These are phyloP conservation scores for Channa maculata DNA, from an alignment of 2,113 vertebrate species.

Conservation along the genomic window DNA sequence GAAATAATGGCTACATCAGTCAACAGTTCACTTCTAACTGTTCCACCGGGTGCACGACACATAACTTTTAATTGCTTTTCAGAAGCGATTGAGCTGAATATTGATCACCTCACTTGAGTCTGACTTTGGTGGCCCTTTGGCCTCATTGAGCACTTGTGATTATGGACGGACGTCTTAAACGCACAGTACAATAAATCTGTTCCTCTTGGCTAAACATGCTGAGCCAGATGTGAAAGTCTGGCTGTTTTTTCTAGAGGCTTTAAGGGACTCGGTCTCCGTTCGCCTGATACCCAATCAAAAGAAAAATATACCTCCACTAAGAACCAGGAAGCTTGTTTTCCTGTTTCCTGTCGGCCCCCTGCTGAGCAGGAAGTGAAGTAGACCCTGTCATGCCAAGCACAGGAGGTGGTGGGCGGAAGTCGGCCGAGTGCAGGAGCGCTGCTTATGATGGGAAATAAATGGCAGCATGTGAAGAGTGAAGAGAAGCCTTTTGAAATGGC, in stretches of 20 bases:
- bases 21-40: background rate
- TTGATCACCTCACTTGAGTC: background rate
- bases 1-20: background rate
- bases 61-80: background rate
- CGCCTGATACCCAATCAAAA: conserved; percentile 44
- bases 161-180: background rate
- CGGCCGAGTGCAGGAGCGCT: conserved; percentile 19
- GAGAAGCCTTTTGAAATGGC: too few relatives aligned
- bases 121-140: background rate
- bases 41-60: background rate
- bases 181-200: background rate
- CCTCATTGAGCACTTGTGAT: background rate
- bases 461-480: background rate
- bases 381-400: conserved; percentile 26
- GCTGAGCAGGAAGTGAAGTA: conserved; percentile 68
- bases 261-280: conserved; percentile 15
- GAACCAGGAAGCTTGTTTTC: conserved; percentile 60
- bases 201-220: background rate
- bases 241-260: conserved; percentile 17
- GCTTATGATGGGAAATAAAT: conserved; percentile 56
- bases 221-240: background rate
- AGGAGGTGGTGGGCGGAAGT: conserved; percentile 5
- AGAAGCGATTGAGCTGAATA: background rate
- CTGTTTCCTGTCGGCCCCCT: conserved; percentile 63
- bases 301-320: conserved; percentile 58